phyloP scores from a whole-genome alignment of 2,113 vertebrate species.

The Centropus bengalensis region DNA sequence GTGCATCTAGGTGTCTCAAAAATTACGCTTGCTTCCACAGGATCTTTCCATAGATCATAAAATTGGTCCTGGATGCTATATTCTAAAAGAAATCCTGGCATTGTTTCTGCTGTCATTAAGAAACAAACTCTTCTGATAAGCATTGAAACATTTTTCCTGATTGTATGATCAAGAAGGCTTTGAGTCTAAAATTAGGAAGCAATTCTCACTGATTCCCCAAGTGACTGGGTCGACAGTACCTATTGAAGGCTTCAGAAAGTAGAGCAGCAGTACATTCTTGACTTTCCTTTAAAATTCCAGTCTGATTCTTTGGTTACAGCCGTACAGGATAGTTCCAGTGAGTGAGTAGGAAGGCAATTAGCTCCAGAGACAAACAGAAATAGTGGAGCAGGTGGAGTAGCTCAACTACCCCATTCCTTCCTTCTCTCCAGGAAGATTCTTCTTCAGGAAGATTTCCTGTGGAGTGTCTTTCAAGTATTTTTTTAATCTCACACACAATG shows the following conservation, averaged over 20 bases:
- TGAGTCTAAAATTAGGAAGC: conserved; percentile 41
- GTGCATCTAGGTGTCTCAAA: not conserved
- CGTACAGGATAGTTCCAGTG: not conserved
- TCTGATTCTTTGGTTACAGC: not conserved
- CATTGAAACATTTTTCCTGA: not conserved
- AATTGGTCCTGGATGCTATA: not conserved
- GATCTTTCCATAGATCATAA: not conserved
- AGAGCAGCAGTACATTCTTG: not conserved
- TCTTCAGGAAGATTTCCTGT: not conserved
- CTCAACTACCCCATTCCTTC: not conserved
- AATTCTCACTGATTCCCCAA: not conserved
- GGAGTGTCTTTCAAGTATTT: not conserved
- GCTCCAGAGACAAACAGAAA: not conserved
- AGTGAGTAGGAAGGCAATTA: not conserved
- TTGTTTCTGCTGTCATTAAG: not conserved
- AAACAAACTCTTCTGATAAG: not conserved
- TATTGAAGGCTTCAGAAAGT: not conserved
- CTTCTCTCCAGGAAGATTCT: not conserved
- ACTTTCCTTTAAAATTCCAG: not conserved
- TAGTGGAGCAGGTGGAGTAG: not conserved
- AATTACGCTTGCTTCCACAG: not conserved
- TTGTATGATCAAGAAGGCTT: conserved; percentile 40
- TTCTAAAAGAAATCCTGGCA: not conserved
- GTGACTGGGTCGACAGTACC: not conserved
- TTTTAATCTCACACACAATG: not conserved